phyloP scores from a whole-genome alignment of 1,140 invertebrate species.

The Trichonephila inaurata region DNA sequence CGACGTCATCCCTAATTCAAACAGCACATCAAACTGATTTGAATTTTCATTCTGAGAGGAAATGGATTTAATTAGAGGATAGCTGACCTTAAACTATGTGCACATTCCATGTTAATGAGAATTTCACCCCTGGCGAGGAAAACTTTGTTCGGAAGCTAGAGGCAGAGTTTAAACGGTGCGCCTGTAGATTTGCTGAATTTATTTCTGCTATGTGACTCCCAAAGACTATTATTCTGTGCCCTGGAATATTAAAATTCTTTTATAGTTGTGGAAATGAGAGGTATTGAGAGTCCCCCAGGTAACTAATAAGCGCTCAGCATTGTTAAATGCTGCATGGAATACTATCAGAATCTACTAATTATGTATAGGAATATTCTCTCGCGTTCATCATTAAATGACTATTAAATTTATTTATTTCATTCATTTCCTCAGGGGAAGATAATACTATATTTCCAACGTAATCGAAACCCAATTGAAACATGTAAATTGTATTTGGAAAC shows the following conservation, averaged over 20 bases:
- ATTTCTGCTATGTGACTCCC: neutral
- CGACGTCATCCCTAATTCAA: neutral
- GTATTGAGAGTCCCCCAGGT: neutral
- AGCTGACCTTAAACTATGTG: neutral
- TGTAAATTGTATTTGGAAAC: no score
- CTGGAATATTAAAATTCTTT: neutral
- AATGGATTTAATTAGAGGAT: neutral
- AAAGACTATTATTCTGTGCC: neutral
- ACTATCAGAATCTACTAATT: no score
- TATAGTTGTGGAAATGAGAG: neutral
- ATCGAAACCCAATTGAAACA: no score
- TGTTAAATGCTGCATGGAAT: no score
- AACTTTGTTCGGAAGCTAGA: neutral
- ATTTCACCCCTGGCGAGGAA: neutral
- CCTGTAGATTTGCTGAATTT: neutral
- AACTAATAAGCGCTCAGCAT: no score
- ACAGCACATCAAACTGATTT: neutral
- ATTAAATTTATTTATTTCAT: no score
- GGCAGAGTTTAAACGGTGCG: neutral
- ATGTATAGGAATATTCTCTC: no score
- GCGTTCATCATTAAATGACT: no score
- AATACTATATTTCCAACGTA: no score
- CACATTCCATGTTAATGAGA: constrained; percentile 26
- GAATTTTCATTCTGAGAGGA: neutral
- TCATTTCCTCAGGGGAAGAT: no score